Percentiles rank a stretch among this genome's conserved stretches.
Conservation (phyloP, 2,113 vertebrate genomes). For the Proteles cristata region DNA sequence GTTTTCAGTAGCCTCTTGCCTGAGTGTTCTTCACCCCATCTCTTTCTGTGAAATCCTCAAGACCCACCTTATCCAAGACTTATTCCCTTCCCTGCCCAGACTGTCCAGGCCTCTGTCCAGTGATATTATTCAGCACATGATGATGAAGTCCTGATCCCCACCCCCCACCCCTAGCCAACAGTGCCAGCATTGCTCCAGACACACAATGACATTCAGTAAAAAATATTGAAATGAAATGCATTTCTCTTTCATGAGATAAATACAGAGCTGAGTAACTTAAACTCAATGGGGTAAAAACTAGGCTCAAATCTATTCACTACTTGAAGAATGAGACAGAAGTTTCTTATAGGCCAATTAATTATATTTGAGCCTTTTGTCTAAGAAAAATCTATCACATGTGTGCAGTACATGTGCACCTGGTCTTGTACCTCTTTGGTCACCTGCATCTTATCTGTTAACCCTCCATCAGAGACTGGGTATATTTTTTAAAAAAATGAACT, state of each 20-base stretch:
- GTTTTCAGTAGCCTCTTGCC: neutral
- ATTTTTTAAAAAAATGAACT: neutral
- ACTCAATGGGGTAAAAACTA: neutral
- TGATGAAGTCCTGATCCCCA: neutral
- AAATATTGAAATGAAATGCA: neutral
- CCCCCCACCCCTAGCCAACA: no score
- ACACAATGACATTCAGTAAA: neutral
- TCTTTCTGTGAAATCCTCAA: neutral
- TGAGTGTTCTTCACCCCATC: neutral
- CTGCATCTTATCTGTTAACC: neutral
- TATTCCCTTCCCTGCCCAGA: neutral
- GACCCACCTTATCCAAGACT: neutral
- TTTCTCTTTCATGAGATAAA: constrained; percentile 10
- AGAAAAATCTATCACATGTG: neutral
- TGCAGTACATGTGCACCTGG: neutral
- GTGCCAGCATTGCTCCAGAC: neutral
- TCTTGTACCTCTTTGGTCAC: neutral
- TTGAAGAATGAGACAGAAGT: neutral
- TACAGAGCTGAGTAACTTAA: neutral
- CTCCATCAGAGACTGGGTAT: neutral
- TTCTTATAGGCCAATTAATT: constrained; percentile 8
- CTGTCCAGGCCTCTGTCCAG: neutral
- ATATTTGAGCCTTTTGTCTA: neutral
- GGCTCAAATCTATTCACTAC: neutral
- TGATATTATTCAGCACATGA: neutral